Conservation (phyloP, 2,888 invertebrate species). For the Ophion costatus region DNA sequence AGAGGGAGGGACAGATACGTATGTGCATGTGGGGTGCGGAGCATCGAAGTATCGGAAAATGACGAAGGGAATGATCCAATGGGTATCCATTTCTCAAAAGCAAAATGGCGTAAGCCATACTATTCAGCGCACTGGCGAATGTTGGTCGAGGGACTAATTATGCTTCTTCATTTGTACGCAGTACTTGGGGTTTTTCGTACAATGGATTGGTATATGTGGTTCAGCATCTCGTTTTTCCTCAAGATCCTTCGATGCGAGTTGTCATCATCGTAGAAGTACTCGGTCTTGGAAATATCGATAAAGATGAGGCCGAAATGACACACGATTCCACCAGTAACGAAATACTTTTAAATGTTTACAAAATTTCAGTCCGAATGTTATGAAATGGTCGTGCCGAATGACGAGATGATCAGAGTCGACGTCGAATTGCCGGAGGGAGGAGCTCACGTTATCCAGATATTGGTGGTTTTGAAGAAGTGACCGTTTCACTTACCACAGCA, state of each 20-base stretch:
- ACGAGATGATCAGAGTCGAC: too few species aligned
- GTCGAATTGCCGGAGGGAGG: too few species aligned
- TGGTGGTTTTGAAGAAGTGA: too few species aligned
- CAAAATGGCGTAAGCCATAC: not conserved
- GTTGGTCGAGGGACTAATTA: not conserved
- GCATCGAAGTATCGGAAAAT: conserved; percentile 39
- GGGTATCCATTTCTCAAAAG: not conserved
- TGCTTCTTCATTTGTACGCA: not conserved
- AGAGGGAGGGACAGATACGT: not conserved
- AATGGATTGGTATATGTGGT: not conserved
- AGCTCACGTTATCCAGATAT: too few species aligned
- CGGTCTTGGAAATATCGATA: too few species aligned
- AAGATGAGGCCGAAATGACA: too few species aligned
- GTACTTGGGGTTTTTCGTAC: not conserved
- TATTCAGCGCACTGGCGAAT: not conserved
- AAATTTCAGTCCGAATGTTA: too few species aligned
- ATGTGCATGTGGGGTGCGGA: conserved; percentile 2
- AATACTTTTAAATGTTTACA: too few species aligned
- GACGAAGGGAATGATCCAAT: conserved; percentile 24
- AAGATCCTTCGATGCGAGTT: not conserved
- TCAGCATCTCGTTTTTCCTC: not conserved
- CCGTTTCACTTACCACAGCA: too few species aligned
- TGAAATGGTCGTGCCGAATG: too few species aligned
- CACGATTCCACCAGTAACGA: too few species aligned
- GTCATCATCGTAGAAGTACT: too few species aligned